Evolutionary conservation across 1,140 invertebrate species (phyloP), one percentile per base, ranked within the genome.

Genomic region (Heliconius hermathena): DNA sequence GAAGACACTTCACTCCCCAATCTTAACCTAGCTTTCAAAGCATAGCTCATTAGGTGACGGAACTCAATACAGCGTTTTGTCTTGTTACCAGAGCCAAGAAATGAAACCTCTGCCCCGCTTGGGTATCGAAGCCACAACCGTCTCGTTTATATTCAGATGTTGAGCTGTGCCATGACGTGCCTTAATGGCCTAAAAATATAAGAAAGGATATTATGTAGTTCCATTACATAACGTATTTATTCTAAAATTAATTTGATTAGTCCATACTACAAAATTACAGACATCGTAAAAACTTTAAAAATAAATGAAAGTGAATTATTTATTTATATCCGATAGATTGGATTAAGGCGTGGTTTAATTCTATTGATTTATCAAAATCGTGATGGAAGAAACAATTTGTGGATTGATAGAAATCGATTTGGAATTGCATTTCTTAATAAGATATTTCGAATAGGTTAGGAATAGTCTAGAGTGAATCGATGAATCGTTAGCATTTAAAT

Each of bases 341-440:
- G 78, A 49, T 49, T 36, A 29, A 76, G 78, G 78, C 71, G 74
- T 75, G 78, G 49, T 29, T 49, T 38, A 71, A 75, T 75, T 70
- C 38, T 70, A 76, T 74, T 60, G 74, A 76, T 80, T 80, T 71
- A 80, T 80, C 78, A 76, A 80, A 80, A 80, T 80, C 74, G 78
- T 80, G 78, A 60, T 73, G 74, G 74, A 71, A 80, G 11, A 71
- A 80, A 60, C 74, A 73, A 76, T 80, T 80, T 80, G 78, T 76
- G 49, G 22, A 73, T 52, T 71, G 72, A 80, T 80, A 29, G 78
- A 71, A 75, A 49, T 74, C 29, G 74, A 80, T 73, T 66, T 80
- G 57, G 70, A 76, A 80, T 80, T 60, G 78, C 66, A 60, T 76
- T 76, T 74, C 46, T 76, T 76, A 76, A 76, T 76, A 41, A 66